Percentiles rank a stretch among this genome's conserved stretches.
phyloP scores from a whole-genome alignment of 1,140 invertebrate species.

The Vanessa tameamea region DNA sequence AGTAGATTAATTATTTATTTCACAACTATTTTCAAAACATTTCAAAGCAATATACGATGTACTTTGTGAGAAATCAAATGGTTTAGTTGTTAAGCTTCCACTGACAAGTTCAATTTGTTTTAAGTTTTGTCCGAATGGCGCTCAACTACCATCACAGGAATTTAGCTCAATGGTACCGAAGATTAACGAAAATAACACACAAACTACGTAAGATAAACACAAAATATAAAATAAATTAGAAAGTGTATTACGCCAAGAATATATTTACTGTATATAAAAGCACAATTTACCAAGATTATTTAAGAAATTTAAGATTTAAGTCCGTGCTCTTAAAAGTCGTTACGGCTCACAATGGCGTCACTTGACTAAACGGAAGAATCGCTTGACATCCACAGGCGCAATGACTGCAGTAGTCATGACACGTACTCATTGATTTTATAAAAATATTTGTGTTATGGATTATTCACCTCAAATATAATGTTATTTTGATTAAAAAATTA shows the following conservation, averaged over 20 bases:
- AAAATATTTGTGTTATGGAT: neutral
- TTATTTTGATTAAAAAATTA: neutral
- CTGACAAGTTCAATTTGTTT: conserved; percentile 69
- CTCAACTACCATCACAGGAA: conserved; percentile 83
- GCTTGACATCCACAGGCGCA: conserved; percentile 65
- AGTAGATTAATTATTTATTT: conserved; percentile 17
- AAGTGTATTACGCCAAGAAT: conserved; percentile 56
- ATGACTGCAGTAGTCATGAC: conserved; percentile 53
- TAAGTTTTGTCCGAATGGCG: conserved; percentile 81
- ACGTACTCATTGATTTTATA: neutral
- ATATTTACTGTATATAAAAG: conserved; percentile 77
- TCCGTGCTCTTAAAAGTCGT: conserved; percentile 83
- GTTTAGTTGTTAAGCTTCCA: conserved; percentile 29
- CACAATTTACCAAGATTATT: conserved; percentile 83
- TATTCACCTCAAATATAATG: neutral
- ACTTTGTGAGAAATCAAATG: conserved; percentile 19
- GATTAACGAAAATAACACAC: conserved; percentile 68
- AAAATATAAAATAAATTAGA: conserved; percentile 70
- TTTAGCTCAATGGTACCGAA: conserved; percentile 82
- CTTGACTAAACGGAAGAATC: conserved; percentile 77
- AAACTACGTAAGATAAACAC: conserved; percentile 64
- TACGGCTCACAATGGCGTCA: conserved; percentile 91
- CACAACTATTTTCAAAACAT: neutral
- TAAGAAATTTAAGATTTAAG: conserved; percentile 85
- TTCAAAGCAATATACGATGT: conserved; percentile 9